Percentiles rank a stretch among this genome's conserved stretches.
These are phyloP conservation scores for Melieria picta DNA, from an alignment of 2,888 invertebrate genomes.

Conservation along the genomic window DNA sequence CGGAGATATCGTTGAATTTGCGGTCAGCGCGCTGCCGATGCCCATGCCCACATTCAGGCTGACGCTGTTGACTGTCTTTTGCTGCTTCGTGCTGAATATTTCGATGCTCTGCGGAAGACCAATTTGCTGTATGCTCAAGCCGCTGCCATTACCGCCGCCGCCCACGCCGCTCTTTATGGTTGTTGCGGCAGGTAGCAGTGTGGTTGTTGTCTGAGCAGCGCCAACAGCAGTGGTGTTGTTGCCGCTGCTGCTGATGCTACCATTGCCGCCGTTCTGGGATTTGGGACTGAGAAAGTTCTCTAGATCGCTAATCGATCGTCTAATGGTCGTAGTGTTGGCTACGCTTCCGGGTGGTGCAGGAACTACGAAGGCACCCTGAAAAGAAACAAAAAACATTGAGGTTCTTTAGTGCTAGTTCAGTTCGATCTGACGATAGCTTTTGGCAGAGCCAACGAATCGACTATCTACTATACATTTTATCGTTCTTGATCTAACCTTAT, in stretches of 20 bases:
- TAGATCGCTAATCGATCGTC: conserved; percentile 61
- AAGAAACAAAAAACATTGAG: conserved; percentile 14
- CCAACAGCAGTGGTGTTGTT: conserved; percentile 48
- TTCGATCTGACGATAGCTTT: too few species aligned
- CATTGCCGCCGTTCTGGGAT: conserved; percentile 46
- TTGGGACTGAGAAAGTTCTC: conserved; percentile 65
- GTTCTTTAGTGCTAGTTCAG: background rate
- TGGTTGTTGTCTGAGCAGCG: conserved; percentile 52
- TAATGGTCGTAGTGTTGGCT: conserved; percentile 56
- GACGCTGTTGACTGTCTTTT: conserved; percentile 53
- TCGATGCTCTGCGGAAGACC: conserved; percentile 60
- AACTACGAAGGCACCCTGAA: conserved; percentile 65
- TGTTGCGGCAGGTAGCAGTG: conserved; percentile 55
- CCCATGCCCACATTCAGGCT: conserved; percentile 55
- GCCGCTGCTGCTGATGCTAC: conserved; percentile 49
- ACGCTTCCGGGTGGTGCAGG: conserved; percentile 63
- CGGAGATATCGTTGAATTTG: conserved; percentile 49
- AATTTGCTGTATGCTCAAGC: conserved; percentile 57
- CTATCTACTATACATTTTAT: too few species aligned
- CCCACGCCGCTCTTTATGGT: conserved; percentile 49
- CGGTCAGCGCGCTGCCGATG: conserved; percentile 56
- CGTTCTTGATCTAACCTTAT: conserved; percentile 53
- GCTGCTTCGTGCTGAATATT: conserved; percentile 56
- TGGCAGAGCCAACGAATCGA: too few species aligned
- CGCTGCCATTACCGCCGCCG: conserved; percentile 37